Evolutionary conservation across 2,888 invertebrate species (phyloP), one percentile per base, ranked within the genome.

Genomic region (Caenorhabditis drosophilae): DNA sequence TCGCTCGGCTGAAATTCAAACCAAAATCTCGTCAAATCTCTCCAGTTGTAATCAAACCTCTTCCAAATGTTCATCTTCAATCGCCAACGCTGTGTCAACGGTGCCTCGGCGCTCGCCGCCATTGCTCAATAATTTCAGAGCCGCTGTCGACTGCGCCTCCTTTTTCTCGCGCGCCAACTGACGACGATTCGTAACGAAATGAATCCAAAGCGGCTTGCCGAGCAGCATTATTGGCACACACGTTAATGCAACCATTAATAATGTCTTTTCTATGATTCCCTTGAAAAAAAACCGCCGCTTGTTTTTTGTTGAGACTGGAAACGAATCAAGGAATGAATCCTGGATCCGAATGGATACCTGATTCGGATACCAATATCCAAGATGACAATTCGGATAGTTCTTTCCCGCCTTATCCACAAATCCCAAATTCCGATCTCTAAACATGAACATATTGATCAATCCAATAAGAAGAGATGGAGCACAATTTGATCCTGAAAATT

Each of bases 301-400:
- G 23, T 45, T 26, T 27, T 46, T 49, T 38, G 16, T 49, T 18
- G 20, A 36, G n/a, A 26, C 18, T 34, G 6, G 4, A 11, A 11
- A 11, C 9, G n/a, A 11, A 4, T 71, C 77, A 42, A 82, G 12
- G 4, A 35, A 16, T 18, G 31, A 7, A 26, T n/a, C n/a, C n/a
- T n/a, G n/a, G n/a, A n/a, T n/a, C n/a, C n/a, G n/a, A n/a, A n/a
- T n/a, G n/a, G n/a, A n/a, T n/a, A 76, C 81, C 77, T 81, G 82
- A 60, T 74, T 41, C 79, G 77, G 85, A 73, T 57, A 83, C 85
- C 84, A 84, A 46, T 84, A 84, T 75, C 59, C 71, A 61, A 80
- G 57, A 47, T 76, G 73, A 47, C 79, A 82, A 27, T 67, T 71
- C 20, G 36, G 52, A n/a, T 66, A 42, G 12, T 66, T 68, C 2